phyloP scores from a whole-genome alignment of 2,113 vertebrate species.

The Perccottus glenii region DNA sequence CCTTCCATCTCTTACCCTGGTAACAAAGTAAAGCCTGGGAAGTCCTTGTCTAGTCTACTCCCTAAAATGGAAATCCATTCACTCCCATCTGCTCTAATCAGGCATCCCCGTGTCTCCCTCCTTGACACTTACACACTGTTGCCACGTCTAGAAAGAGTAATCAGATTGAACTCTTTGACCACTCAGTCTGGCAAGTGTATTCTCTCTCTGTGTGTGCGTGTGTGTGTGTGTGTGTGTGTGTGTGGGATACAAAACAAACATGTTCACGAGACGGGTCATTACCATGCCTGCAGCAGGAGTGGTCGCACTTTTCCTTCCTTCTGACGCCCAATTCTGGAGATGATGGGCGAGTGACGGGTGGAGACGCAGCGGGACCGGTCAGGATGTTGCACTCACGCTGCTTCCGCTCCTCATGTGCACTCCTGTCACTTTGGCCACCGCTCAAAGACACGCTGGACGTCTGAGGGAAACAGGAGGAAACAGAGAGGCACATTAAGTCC shows the following conservation, averaged over 20 bases:
- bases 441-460: constrained; percentile 74
- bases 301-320: constrained; percentile 79
- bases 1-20: neutral
- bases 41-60: neutral
- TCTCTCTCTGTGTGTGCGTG: constrained; percentile 8
- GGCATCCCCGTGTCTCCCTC: constrained; percentile 28
- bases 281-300: constrained; percentile 79
- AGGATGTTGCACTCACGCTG: constrained; percentile 73
- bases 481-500: neutral
- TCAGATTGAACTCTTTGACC: constrained; percentile 52
- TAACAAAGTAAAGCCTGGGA: constrained; percentile 7
- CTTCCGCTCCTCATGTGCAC: constrained; percentile 93
- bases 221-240: neutral
- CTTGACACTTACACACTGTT: constrained; percentile 20
- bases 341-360: constrained; percentile 44
- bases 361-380: constrained; percentile 58
- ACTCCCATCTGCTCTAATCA: constrained; percentile 38
- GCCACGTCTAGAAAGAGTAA: constrained; percentile 43
- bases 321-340: constrained; percentile 56
- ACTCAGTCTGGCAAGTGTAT: constrained; percentile 16
- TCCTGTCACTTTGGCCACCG: constrained; percentile 80
- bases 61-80: constrained; percentile 11
- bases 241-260: no score
- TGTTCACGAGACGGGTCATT: constrained; percentile 34
- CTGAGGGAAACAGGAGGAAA: constrained; percentile 37